These are phyloP conservation scores for Tipula unca DNA, from an alignment of 2,888 invertebrate species.

Conservation along the genomic window DNA sequence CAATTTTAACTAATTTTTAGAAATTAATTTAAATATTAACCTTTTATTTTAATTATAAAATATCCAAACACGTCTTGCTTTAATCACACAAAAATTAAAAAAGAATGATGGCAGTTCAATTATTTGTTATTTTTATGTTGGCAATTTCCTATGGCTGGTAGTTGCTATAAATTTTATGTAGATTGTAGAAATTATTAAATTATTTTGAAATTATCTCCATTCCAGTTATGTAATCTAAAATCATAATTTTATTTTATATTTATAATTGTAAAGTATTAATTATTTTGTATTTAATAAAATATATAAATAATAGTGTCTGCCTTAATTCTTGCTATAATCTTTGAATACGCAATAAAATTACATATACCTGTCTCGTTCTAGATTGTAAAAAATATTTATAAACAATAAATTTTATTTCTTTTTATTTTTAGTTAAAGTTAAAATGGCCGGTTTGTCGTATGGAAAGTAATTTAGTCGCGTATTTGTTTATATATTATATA, in stretches of 20 bases:
- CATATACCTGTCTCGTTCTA: not conserved
- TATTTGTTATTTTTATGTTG: not conserved
- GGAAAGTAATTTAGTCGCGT: not conserved
- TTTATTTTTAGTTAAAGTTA: not conserved
- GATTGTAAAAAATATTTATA: not conserved
- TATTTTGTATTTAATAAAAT: not conserved
- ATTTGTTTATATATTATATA: not conserved
- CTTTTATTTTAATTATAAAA: slow-evolving; percentile 40
- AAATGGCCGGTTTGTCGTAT: not conserved
- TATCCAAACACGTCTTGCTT: slow-evolving; percentile 41
- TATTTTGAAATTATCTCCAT: not conserved
- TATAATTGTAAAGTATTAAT: not conserved
- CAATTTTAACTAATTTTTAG: not conserved
- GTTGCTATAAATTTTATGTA: not conserved
- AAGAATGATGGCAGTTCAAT: not conserved
- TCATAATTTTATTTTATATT: not conserved
- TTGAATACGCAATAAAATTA: not conserved
- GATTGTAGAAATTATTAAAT: not conserved
- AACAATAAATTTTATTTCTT: not conserved
- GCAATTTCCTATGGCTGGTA: slow-evolving; percentile 2
- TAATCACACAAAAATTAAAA: slow-evolving; percentile 9
- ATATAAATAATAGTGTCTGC: not conserved
- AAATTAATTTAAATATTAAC: not conserved
- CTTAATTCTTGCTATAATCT: not conserved
- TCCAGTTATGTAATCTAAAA: not conserved